A percentile compares a stretch with the other conserved stretches of the same genome.
Evolutionary conservation across 2,797 vertebrate species (phyloP).

Genomic region (Premnoplex brunnescens): DNA sequence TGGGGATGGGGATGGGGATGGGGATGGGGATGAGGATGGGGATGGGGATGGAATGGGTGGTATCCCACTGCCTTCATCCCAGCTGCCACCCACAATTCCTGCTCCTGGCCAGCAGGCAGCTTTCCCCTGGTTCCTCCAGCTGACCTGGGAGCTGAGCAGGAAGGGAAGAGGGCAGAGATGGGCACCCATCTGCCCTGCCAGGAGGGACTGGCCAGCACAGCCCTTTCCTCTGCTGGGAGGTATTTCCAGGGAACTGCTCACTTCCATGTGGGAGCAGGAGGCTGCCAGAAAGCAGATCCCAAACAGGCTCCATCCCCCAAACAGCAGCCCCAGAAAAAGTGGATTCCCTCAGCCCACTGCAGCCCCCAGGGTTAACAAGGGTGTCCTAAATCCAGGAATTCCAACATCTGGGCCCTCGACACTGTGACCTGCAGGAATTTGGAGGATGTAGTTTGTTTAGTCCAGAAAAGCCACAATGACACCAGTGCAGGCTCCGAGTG

Average conservation of each 20-base stretch:
- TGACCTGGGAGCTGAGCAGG: neutral
- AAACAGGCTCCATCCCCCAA: neutral
- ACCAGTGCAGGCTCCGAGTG: rapidly evolving
- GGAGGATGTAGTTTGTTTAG: neutral
- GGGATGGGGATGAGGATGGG: no score
- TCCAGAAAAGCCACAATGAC: neutral
- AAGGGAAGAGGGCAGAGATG: neutral
- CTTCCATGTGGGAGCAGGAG: neutral
- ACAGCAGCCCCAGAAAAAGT: neutral
- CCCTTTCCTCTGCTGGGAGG: neutral
- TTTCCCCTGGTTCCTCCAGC: neutral
- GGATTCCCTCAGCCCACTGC: rapidly evolving
- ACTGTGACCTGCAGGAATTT: neutral
- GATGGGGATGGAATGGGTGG: neutral
- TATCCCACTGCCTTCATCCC: neutral
- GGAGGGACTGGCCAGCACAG: neutral
- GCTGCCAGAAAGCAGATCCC: neutral
- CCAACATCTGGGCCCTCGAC: neutral
- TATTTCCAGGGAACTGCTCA: neutral
- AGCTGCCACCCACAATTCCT: rapidly evolving
- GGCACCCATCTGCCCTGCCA: rapidly evolving
- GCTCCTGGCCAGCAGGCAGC: neutral
- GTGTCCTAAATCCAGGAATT: neutral
- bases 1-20: no score
- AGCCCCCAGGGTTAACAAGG: neutral